These are phyloP conservation scores for Hydropsyche betteni DNA, from an alignment of 2,888 invertebrate species.

Conservation along the genomic window DNA sequence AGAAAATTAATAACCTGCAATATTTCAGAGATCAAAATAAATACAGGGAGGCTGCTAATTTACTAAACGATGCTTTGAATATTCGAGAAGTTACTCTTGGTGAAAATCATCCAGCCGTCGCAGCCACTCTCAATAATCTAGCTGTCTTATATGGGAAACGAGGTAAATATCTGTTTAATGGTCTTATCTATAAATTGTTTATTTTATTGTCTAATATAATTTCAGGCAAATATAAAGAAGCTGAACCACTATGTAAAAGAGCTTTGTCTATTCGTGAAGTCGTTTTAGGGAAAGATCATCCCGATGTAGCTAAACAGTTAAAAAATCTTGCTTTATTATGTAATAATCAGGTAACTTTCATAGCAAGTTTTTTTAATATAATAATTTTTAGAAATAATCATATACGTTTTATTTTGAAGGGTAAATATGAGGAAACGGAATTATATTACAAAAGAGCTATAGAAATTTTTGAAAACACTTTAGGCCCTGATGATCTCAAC, in stretches of 20 bases:
- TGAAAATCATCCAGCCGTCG: constrained; percentile 98
- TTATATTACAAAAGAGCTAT: constrained; percentile 96
- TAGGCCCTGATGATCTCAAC: constrained; percentile 97
- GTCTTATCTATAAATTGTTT: background rate
- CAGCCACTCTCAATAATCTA: constrained; percentile 98
- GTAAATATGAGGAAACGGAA: constrained; percentile 98
- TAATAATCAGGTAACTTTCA: constrained; percentile 85
- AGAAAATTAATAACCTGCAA: constrained; percentile 8
- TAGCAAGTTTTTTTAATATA: no score
- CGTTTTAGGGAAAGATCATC: constrained; percentile 97
- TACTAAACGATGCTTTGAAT: constrained; percentile 96
- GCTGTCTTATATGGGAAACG: constrained; percentile 98
- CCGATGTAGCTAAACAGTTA: constrained; percentile 99
- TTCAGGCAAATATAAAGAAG: constrained; percentile 90
- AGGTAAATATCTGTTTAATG: constrained; percentile 61
- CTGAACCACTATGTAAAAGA: constrained; percentile 98
- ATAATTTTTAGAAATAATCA: background rate
- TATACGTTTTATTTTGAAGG: constrained; percentile 61
- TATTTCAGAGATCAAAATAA: constrained; percentile 93
- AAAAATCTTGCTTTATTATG: constrained; percentile 98
- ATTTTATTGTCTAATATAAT: background rate
- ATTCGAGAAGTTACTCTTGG: constrained; percentile 99
- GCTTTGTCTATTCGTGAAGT: constrained; percentile 98
- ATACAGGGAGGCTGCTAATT: constrained; percentile 98
- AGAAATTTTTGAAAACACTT: constrained; percentile 96